Evolutionary conservation across 2,113 vertebrate species (phyloP), one percentile per base, ranked within the genome.

Genomic region (Apteryx mantelli): DNA sequence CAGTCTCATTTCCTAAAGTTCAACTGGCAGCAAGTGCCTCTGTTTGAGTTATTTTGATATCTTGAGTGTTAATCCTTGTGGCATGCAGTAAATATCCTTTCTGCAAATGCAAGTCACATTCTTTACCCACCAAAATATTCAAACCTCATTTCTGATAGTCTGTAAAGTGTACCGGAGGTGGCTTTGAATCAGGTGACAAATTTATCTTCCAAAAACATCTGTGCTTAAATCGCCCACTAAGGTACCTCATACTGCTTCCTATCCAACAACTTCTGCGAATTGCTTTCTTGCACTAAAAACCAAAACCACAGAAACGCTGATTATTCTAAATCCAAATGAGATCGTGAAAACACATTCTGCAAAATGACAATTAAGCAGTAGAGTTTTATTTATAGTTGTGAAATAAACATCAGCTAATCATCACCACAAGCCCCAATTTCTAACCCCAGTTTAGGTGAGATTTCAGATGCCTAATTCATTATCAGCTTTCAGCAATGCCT

Each of bases 381-480:
- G 92, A 91, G 24, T 30, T 92, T 95, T 92, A 94, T 86, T 90
- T 93, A 93, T 76, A 86, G 52, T 63, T 55, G n/a, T 84, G 65
- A 95, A 97, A 88, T 82, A 96, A 94, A 87, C 86, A 91, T 70
- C 58, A 71, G 82, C 89, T 96, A 87, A 95, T 95, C 88, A 88
- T 61, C 95, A 91, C 94, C 42, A 88, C 48, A 48, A 91, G 81
- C 36, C 74, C 88, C 68, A 25, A 95, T 88, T 96, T 93, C 95
- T 91, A 92, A 82, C 86, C 61, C 88, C 63, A 3, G 6, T 91
- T 91, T 91, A 94, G 71, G 91, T 93, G 91, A 95, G 86, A 96
- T 95, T 96, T 92, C 68, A 84, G 89, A 75, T 90, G 82, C 90
- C 84, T 77, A 86, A 91, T n/a, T 97, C 90, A 96, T 97, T 95